Conservation (phyloP, 1,140 invertebrate species). For the Ips nitidus region DNA sequence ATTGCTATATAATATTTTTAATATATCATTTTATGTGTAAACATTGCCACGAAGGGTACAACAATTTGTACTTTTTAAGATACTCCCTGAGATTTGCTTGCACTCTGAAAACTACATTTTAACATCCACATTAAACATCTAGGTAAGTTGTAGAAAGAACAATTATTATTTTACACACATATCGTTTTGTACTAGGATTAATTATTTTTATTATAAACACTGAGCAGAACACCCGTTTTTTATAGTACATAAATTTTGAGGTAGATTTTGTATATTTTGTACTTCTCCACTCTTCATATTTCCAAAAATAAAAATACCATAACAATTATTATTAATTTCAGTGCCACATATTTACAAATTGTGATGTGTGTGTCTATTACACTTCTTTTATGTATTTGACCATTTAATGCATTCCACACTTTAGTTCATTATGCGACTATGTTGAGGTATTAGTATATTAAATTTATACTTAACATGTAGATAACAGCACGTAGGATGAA, state of each 20-base stretch:
- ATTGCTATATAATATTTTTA: background rate
- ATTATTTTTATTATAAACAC: constrained; percentile 38
- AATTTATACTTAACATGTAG: no score
- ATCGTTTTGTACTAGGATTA: background rate
- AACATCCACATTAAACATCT: constrained; percentile 40
- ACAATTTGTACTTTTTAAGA: constrained; percentile 36
- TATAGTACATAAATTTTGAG: constrained; percentile 31
- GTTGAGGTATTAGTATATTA: no score
- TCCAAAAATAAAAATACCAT: constrained; percentile 19
- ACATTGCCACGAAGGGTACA: constrained; percentile 37
- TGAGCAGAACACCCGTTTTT: constrained; percentile 29
- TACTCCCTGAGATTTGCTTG: constrained; percentile 33
- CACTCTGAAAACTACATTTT: constrained; percentile 16
- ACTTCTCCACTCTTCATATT: constrained; percentile 35
- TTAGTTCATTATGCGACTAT: no score
- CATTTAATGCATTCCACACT: no score
- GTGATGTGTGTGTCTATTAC: no score
- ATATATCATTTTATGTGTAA: constrained; percentile 11
- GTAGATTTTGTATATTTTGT: constrained; percentile 48
- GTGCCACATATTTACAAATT: no score
- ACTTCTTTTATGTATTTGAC: no score
- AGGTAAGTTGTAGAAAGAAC: constrained; percentile 41
- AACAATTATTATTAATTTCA: no score
- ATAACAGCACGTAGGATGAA: no score
- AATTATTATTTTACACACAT: constrained; percentile 26